These are phyloP conservation scores for Andrena hattorfiana DNA, from an alignment of 2,888 invertebrate genomes.

Conservation along the genomic window DNA sequence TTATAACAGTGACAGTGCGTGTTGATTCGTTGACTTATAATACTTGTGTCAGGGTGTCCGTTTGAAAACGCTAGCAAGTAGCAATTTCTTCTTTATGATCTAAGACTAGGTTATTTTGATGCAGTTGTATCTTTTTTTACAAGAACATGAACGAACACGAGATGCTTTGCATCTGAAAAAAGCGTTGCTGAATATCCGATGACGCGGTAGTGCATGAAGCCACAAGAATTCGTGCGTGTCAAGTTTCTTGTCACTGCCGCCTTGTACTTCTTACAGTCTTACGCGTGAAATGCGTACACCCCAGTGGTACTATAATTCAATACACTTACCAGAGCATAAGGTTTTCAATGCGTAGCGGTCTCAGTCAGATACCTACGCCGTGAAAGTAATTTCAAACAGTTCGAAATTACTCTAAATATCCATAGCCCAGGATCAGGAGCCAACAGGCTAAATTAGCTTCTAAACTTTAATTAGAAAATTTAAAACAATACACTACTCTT, in stretches of 20 bases:
- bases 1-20: not conserved
- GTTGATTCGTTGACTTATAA: not conserved
- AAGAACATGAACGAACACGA: slow-evolving; percentile 38
- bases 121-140: not conserved
- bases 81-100: not conserved
- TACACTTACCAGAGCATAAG: not conserved
- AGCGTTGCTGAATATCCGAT: slow-evolving; percentile 60
- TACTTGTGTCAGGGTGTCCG: not conserved
- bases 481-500: too few species aligned
- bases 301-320: slow-evolving; percentile 6
- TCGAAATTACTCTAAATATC: too few species aligned
- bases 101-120: not conserved
- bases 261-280: slow-evolving; percentile 43
- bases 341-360: too few species aligned
- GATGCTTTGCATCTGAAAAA: slow-evolving; percentile 49
- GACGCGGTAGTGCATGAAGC: slow-evolving; percentile 74
- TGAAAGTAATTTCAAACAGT: too few species aligned
- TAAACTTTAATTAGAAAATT: too few species aligned
- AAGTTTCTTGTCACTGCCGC: slow-evolving; percentile 58
- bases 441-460: too few species aligned
- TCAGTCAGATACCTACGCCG: too few species aligned
- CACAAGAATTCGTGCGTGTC: slow-evolving; percentile 77
- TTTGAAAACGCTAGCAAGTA: not conserved
- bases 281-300: slow-evolving; percentile 3
- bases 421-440: too few species aligned